phyloP scores from a whole-genome alignment of 2,797 vertebrate species.

The Chelon labrosus region DNA sequence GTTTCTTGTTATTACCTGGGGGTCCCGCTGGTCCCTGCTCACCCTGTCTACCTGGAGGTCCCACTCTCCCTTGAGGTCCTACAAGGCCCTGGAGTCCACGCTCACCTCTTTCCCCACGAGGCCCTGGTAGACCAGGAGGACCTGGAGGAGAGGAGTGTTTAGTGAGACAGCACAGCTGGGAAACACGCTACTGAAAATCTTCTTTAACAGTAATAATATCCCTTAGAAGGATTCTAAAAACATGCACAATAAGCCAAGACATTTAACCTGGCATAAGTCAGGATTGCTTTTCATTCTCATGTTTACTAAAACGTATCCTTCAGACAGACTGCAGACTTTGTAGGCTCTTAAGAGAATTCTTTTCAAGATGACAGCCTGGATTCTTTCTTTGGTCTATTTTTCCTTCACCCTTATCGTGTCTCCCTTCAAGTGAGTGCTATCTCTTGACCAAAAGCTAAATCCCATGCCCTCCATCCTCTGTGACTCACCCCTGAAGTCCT shows the following conservation, averaged over 20 bases:
- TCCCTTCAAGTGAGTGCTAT: constrained; percentile 38
- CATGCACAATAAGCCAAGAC: constrained; percentile 17
- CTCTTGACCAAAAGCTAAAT: constrained; percentile 45
- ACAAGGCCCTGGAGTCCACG: constrained; percentile 72
- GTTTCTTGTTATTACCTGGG: constrained; percentile 81
- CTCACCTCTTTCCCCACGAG: constrained; percentile 80
- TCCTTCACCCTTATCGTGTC: constrained; percentile 18
- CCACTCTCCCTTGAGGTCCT: constrained; percentile 85
- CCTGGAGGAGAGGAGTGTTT: constrained; percentile 65
- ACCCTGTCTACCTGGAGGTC: constrained; percentile 83
- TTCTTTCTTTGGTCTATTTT: constrained; percentile 65
- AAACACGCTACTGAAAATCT: constrained; percentile 4
- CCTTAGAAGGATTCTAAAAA: constrained; percentile 25
- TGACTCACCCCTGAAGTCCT: constrained; percentile 81
- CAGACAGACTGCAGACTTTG: constrained; percentile 50
- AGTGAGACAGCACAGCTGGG: constrained; percentile 19
- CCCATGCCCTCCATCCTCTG: constrained; percentile 28
- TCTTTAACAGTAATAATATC: not conserved
- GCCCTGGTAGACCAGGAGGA: constrained; percentile 85
- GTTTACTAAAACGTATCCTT: constrained; percentile 56
- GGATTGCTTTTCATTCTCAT: constrained; percentile 32
- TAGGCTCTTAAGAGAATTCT: constrained; percentile 43
- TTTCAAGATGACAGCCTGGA: constrained; percentile 43
- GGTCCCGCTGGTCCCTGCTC: constrained; percentile 81
- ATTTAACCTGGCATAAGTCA: constrained; percentile 28